Conservation (phyloP, 2,888 invertebrate genomes). For the Boloria euphrosyne region DNA sequence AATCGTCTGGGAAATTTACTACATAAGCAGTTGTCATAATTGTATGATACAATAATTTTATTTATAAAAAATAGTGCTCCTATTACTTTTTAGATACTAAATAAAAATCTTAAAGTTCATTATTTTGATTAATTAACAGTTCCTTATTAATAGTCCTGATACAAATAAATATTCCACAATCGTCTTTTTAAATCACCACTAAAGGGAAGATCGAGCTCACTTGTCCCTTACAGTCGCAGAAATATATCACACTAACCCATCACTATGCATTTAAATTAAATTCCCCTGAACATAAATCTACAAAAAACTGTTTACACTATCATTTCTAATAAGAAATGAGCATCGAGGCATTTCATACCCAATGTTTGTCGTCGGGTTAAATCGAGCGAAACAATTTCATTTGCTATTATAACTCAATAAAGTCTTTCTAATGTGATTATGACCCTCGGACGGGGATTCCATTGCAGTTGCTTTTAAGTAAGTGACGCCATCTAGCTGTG, state of each 20-base stretch:
- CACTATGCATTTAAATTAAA: background rate
- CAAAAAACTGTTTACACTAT: conserved; percentile 15
- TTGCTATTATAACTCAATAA: conserved; percentile 50
- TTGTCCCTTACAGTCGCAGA: no score
- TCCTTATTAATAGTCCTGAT: no score
- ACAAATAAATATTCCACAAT: no score
- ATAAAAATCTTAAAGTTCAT: no score
- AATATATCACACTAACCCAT: background rate
- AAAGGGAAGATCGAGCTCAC: no score
- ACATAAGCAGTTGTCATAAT: no score
- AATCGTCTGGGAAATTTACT: no score
- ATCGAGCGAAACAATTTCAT: conserved; percentile 66
- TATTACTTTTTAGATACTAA: no score
- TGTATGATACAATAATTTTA: no score
- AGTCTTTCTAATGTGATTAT: conserved; percentile 34
- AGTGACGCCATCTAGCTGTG: conserved; percentile 33
- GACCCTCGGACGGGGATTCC: conserved; percentile 24
- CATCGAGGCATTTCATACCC: conserved; percentile 21
- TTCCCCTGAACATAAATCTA: conserved; percentile 5
- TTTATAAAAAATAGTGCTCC: no score
- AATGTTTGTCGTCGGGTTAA: conserved; percentile 47
- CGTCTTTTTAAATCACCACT: no score
- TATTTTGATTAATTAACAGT: no score
- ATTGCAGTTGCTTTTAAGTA: conserved; percentile 37
- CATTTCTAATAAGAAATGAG: conserved; percentile 1